Percentiles rank a stretch among this genome's conserved stretches.
Conservation (phyloP, 2,113 vertebrate species). For the Paramisgurnus dabryanus region DNA sequence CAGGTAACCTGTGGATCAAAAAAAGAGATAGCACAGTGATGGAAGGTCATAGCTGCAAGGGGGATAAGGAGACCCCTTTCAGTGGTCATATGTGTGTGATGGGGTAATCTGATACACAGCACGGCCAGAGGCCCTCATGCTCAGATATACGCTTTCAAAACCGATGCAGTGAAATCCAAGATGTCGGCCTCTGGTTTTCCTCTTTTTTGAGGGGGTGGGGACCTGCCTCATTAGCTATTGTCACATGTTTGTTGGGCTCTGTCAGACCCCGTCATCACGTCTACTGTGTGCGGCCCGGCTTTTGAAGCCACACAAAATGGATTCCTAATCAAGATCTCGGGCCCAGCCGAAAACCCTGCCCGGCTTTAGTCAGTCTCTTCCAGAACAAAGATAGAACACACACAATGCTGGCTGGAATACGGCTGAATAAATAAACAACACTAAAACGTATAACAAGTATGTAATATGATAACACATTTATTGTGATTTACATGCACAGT, state of each 20-base stretch:
- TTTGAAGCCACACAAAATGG: constrained; percentile 56
- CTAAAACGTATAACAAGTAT: constrained; percentile 25
- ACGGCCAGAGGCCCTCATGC: constrained; percentile 67
- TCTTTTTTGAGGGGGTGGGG: constrained; percentile 42
- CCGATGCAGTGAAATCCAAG: constrained; percentile 74
- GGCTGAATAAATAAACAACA: constrained; percentile 27
- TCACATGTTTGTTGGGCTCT: constrained; percentile 64
- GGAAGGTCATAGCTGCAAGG: constrained; percentile 42
- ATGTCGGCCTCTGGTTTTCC: constrained; percentile 50
- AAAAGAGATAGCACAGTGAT: constrained; percentile 27
- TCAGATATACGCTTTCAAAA: constrained; percentile 64
- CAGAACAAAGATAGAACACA: constrained; percentile 8
- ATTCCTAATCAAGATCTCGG: constrained; percentile 62
- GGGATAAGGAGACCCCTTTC: constrained; percentile 47
- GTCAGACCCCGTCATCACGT: constrained; percentile 56
- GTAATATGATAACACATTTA: neutral
- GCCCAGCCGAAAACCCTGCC: constrained; percentile 31
- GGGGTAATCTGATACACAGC: constrained; percentile 73
- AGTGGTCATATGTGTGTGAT: constrained; percentile 24
- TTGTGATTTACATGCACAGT: constrained; percentile 18
- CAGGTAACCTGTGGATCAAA: constrained; percentile 46
- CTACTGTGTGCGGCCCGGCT: constrained; percentile 38
- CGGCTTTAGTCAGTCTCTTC: constrained; percentile 20
- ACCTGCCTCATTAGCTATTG: constrained; percentile 63
- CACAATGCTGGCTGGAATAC: constrained; percentile 11